Conservation (phyloP, 2,113 vertebrate genomes). For the Pristiophorus japonicus region DNA sequence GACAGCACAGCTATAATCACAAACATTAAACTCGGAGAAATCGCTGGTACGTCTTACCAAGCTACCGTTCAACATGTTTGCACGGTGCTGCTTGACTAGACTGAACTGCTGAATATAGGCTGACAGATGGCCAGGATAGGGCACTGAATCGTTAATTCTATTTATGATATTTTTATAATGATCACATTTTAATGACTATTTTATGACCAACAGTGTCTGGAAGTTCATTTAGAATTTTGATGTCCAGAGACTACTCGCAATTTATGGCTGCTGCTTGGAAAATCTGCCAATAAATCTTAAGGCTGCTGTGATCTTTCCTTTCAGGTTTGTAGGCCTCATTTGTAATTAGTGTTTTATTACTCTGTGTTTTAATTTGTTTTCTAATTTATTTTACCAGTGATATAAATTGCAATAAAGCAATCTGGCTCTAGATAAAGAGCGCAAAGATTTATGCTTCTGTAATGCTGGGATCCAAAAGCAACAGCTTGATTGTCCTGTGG, state of each 20-base stretch:
- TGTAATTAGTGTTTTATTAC: neutral
- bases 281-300: neutral
- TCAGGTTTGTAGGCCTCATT: neutral
- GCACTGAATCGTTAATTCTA: constrained; percentile 15
- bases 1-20: neutral
- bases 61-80: no score
- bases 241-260: neutral
- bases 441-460: constrained; percentile 1
- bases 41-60: neutral
- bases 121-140: neutral
- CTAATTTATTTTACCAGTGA: neutral
- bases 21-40: neutral
- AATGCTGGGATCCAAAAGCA: neutral
- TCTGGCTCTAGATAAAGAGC: neutral
- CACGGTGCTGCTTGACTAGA: neutral
- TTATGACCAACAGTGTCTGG: neutral
- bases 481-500: neutral
- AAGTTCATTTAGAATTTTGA: constrained; percentile 30
- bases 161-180: neutral
- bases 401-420: neutral
- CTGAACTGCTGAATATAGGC: neutral
- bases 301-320: neutral
- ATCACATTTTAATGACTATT: neutral
- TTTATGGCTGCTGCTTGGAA: neutral
- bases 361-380: neutral